Percentiles rank a stretch among this genome's conserved stretches.
These are phyloP conservation scores for Ondatra zibethicus DNA, from an alignment of 2,113 vertebrate species.

Conservation along the genomic window DNA sequence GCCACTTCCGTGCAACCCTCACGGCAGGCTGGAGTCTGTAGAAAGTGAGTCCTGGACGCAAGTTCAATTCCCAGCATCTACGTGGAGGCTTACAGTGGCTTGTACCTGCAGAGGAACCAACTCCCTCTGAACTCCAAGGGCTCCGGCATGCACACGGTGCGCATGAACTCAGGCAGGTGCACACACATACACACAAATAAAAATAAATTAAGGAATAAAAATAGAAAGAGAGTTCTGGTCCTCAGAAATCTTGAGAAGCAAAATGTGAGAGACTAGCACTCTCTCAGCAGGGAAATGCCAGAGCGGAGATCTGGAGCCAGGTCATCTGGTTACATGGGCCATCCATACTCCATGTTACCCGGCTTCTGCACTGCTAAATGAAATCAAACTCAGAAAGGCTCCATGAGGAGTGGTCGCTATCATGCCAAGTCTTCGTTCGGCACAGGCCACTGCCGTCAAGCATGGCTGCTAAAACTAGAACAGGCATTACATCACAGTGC, in stretches of 20 bases:
- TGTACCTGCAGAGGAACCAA: not conserved
- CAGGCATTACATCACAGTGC: not conserved
- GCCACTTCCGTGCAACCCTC: not conserved
- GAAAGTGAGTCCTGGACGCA: not conserved
- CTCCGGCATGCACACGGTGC: not conserved
- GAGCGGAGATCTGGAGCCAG: not conserved
- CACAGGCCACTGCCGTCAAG: not conserved
- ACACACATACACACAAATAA: not conserved
- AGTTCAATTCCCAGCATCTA: not conserved
- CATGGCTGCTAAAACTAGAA: not conserved
- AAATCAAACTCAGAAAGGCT: not conserved
- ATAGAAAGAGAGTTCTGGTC: not conserved
- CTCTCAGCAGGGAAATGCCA: not conserved
- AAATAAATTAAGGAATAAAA: not conserved
- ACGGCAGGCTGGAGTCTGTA: not conserved
- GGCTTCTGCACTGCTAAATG: not conserved
- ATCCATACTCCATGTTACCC: not conserved
- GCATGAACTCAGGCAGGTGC: too few species aligned
- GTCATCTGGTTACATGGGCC: rapidly evolving
- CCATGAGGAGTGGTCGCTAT: not conserved
- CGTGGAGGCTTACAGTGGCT: not conserved
- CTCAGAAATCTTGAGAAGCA: not conserved
- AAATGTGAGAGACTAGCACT: not conserved
- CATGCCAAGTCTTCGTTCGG: not conserved
- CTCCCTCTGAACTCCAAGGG: not conserved